phyloP scores from a whole-genome alignment of 2,797 vertebrate genomes.

The Varecia variegata region DNA sequence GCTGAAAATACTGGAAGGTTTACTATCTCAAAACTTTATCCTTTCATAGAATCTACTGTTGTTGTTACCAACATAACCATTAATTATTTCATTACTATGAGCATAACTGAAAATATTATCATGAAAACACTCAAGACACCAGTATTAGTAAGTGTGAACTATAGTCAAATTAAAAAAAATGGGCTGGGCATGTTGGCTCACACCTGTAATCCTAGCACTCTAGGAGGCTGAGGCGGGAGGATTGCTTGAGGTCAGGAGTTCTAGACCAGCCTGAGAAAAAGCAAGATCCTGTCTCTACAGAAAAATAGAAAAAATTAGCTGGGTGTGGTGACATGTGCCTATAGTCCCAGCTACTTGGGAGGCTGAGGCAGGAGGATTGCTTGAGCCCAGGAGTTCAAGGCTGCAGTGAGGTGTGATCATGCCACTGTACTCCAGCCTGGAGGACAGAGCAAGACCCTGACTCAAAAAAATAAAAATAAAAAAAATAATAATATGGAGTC shows the following conservation, averaged over 20 bases:
- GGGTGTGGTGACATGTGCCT: fast-evolving
- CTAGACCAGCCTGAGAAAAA: background rate
- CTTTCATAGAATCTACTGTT: background rate
- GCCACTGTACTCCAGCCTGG: background rate
- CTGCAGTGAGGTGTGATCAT: background rate
- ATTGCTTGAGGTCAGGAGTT: background rate
- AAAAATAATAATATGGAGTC: background rate
- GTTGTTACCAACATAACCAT: background rate
- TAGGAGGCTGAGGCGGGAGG: background rate
- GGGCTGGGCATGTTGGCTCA: background rate
- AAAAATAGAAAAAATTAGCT: background rate
- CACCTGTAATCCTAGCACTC: background rate
- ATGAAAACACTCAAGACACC: background rate
- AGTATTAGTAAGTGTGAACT: background rate
- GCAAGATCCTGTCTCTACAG: background rate
- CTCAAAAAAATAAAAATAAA: background rate
- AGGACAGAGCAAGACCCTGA: background rate
- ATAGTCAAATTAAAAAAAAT: background rate
- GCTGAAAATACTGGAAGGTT: background rate
- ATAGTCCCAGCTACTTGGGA: background rate
- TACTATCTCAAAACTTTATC: background rate
- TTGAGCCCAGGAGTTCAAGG: background rate
- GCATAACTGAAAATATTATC: background rate
- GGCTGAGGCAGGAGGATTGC: background rate
- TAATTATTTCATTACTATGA: background rate